Conservation (phyloP, 2,888 invertebrate species). For the Hartigia nigra region DNA sequence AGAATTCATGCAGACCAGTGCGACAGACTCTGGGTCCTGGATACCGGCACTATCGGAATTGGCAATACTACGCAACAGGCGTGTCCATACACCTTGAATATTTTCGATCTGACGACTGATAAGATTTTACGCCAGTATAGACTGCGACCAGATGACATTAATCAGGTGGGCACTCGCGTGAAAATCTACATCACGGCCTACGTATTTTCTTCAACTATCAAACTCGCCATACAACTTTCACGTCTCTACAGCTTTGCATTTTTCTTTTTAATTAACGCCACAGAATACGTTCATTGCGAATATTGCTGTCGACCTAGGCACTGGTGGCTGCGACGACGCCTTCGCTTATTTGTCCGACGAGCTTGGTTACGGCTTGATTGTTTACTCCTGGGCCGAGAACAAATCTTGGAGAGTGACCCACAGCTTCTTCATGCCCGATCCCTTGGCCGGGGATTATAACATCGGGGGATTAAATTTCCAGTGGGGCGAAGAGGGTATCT, state of each 20-base stretch:
- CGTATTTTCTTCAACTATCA: neutral
- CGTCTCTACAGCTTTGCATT: neutral
- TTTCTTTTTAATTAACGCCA: neutral
- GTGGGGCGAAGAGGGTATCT: slow-evolving; percentile 86
- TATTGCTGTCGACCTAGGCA: slow-evolving; percentile 83
- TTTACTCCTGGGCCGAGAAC: slow-evolving; percentile 81
- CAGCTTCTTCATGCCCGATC: slow-evolving; percentile 85
- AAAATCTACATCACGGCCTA: neutral
- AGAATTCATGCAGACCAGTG: slow-evolving; percentile 83
- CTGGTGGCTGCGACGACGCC: slow-evolving; percentile 77
- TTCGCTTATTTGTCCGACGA: slow-evolving; percentile 86
- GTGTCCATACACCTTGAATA: slow-evolving; percentile 82
- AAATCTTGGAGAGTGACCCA: slow-evolving; percentile 84
- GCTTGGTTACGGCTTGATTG: slow-evolving; percentile 83
- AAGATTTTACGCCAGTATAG: slow-evolving; percentile 76
- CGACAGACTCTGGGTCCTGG: slow-evolving; percentile 85
- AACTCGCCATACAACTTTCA: neutral
- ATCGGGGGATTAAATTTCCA: slow-evolving; percentile 86
- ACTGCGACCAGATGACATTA: slow-evolving; percentile 78
- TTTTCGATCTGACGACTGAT: slow-evolving; percentile 82
- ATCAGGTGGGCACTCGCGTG: slow-evolving; percentile 62
- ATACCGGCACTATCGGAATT: slow-evolving; percentile 86
- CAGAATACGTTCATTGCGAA: slow-evolving; percentile 85
- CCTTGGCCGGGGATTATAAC: slow-evolving; percentile 81
- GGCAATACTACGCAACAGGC: slow-evolving; percentile 80